A percentile compares a stretch with the other conserved stretches of the same genome.
Evolutionary conservation across 2,888 invertebrate genomes (phyloP).

Genomic region (Tineola bisselliella): DNA sequence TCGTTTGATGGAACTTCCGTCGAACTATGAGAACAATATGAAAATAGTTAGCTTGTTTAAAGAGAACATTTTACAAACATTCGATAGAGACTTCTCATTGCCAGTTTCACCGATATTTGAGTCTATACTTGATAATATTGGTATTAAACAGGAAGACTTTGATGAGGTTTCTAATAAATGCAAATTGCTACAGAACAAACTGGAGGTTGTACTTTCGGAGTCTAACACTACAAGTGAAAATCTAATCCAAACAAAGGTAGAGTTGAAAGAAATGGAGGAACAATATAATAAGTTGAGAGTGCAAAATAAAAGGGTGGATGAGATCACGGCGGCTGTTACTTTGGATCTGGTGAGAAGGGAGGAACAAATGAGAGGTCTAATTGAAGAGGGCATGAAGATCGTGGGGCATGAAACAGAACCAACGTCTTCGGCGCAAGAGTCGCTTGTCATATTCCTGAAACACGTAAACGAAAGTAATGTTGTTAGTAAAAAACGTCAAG

Average conservation of each 20-base stretch:
- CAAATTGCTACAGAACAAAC: slow-evolving; percentile 26
- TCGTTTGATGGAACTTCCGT: neutral
- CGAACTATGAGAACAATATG: neutral
- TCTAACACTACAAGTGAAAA: slow-evolving; percentile 31
- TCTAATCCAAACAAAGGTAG: slow-evolving; percentile 30
- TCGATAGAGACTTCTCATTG: slow-evolving; percentile 38
- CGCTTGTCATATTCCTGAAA: neutral
- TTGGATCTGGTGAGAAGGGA: slow-evolving; percentile 44
- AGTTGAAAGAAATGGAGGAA: slow-evolving; percentile 36
- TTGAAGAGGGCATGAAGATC: neutral
- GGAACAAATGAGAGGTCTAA: slow-evolving; percentile 26
- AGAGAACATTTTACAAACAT: slow-evolving; percentile 31
- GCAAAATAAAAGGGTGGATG: slow-evolving; percentile 41
- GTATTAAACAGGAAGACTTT: slow-evolving; percentile 29
- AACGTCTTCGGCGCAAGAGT: no score
- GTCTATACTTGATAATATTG: slow-evolving; percentile 26
- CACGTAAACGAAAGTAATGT: neutral
- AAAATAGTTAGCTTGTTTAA: slow-evolving; percentile 27
- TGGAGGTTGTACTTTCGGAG: slow-evolving; percentile 28
- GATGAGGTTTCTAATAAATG: slow-evolving; percentile 26
- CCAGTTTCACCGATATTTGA: slow-evolving; percentile 32
- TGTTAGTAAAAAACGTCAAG: neutral
- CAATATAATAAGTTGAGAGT: slow-evolving; percentile 36
- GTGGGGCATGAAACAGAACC: no score
- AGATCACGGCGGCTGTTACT: slow-evolving; percentile 48